Evolutionary conservation across 53 echinoderm and acorn worm species (phyloP), one percentile per base, ranked within the genome.

Genomic region (Zoroaster sp.): DNA sequence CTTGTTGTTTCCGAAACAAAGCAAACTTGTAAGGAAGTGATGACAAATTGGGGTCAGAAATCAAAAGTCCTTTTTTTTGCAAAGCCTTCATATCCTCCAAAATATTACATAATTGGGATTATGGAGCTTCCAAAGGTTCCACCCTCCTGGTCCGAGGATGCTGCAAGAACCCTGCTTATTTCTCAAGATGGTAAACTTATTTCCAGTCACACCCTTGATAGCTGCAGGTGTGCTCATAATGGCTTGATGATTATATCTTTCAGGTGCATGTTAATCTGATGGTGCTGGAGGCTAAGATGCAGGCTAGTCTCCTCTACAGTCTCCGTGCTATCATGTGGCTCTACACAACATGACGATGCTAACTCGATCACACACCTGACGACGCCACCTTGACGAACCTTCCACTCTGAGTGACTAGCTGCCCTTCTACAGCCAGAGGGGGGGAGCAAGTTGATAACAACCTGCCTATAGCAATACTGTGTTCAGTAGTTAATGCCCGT

Each of bases 201-300:
- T n/a, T n/a, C n/a, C n/a, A n/a, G n/a, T n/a, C n/a, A n/a, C n/a
- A n/a, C n/a, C n/a, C n/a, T n/a, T n/a, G n/a, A n/a, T n/a, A n/a
- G n/a, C n/a, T n/a, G n/a, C n/a, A n/a, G n/a, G n/a, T n/a, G n/a
- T n/a, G n/a, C n/a, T n/a, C n/a, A n/a, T n/a, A n/a, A n/a, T n/a
- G 11, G 5, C 4, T 40, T 85, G 33, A 35, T 55, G 30, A 7
- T 87, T 55, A 28, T 54, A 35, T 23, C n/a, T 67, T 47, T 0
- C 88, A 99, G 99, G 99, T 99, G 49, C 99, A 99, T 59, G 99
- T 96, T 1, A 99, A 95, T 66, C 80, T 99, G 70, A 99, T 99
- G 99, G 93, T 99, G 45, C 88, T 96, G 28, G 99, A 99, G 72
- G 99, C 99, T 23, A 74, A 96, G 65, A 99, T 94, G 93, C 99